Evolutionary conservation across 2,113 vertebrate genomes (phyloP), one percentile per base, ranked within the genome.

Genomic region (Condylura cristata): DNA sequence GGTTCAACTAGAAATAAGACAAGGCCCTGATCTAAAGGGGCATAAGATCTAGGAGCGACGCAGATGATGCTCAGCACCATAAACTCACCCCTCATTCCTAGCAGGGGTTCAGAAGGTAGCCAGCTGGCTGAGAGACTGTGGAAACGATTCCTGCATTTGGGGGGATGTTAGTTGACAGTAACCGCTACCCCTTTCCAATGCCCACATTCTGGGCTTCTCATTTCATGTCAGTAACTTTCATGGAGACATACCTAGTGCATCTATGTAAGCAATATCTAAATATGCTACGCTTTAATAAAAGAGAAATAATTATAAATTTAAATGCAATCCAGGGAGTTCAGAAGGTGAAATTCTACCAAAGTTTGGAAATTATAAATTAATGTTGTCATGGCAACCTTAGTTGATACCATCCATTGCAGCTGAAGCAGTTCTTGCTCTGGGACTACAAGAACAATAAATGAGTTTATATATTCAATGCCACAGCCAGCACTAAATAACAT

Each of bases 381-480:
- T 8, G 17, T 48, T 92, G 81, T 66, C 48, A 68, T 44, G 48
- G 82, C 63, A 97, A 89, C 56, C 56, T 92, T 86, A 83, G 4
- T 30, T 95, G 79, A 76, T 48, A 58, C 60, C 6, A 9, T 63
- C 84, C 93, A 96, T 0, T 0, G 37, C 51, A 87, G 70, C 24
- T 0, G 56, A 87, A 86, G 37, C 34, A 51, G 22, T 96, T 87
- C 93, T 78, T 94, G 60, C 87, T 90, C 90, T 39, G 8, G 28
- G 82, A 18, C 81, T 10, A 26, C 66, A 66, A 84, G 53, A 7
- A 66, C 65, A 95, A 68, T 51, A 79, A 65, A 74, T 58, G n/a
- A 95, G 91, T 96, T 93, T 91, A 94, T 37, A 94, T 26, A 92
- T 76, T 86, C 61, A 39, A 18, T 79, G 76, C 39, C 41, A 74